Evolutionary conservation across 2,888 invertebrate genomes (phyloP).

Genomic region (Nymphalis urticae): DNA sequence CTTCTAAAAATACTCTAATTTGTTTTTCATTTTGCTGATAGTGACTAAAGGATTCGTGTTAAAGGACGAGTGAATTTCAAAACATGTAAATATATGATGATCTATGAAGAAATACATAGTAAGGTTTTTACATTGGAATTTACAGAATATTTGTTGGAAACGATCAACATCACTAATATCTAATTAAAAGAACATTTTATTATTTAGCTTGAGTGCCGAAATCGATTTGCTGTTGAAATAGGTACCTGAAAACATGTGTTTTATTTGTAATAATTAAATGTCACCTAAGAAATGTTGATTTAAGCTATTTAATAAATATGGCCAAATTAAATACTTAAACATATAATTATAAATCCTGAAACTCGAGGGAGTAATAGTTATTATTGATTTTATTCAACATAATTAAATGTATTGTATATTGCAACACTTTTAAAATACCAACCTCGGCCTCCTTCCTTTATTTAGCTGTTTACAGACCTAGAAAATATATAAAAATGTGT

Average conservation of each 20-base stretch:
- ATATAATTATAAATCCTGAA: no score
- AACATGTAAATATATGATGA: slow-evolving; percentile 45
- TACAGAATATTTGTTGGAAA: slow-evolving; percentile 44
- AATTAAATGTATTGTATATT: background rate
- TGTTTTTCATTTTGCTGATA: slow-evolving; percentile 51
- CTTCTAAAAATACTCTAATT: slow-evolving; percentile 77
- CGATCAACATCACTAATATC: slow-evolving; percentile 58
- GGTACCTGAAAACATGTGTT: slow-evolving; percentile 39
- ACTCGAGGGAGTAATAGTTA: background rate
- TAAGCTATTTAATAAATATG: background rate
- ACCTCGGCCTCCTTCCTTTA: slow-evolving; percentile 59
- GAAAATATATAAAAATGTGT: slow-evolving; percentile 51
- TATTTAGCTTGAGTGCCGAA: slow-evolving; percentile 37
- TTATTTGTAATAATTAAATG: background rate
- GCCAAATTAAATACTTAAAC: no score
- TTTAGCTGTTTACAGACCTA: slow-evolving; percentile 73
- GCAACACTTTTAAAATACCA: slow-evolving; percentile 32
- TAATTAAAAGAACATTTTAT: slow-evolving; percentile 52
- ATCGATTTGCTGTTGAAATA: slow-evolving; percentile 40
- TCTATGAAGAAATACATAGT: slow-evolving; percentile 39
- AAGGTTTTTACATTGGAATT: slow-evolving; percentile 32
- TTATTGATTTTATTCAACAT: background rate
- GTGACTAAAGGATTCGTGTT: slow-evolving; percentile 50
- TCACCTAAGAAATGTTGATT: background rate
- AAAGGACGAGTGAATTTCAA: slow-evolving; percentile 58